Percentiles rank a stretch among this genome's conserved stretches.
Conservation (phyloP, 2,797 vertebrate species). For the Corythornis leucogaster region DNA sequence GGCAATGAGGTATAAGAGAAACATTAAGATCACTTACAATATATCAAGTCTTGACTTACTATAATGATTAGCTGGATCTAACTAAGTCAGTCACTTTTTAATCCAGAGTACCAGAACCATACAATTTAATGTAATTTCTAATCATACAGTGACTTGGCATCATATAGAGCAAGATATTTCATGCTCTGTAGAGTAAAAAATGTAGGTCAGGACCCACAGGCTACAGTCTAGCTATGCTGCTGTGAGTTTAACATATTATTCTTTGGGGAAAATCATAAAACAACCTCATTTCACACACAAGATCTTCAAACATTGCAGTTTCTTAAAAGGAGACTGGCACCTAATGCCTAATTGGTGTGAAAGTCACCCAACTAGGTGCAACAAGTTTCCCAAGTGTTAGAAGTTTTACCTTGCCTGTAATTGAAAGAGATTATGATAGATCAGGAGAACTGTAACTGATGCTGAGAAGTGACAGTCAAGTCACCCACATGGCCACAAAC, state of each 20-base stretch:
- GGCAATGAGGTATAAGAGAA: background rate
- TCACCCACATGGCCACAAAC: no score
- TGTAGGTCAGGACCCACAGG: constrained; percentile 43
- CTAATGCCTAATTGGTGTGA: background rate
- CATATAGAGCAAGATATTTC: constrained; percentile 21
- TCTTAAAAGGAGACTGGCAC: background rate
- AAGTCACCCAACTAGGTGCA: background rate
- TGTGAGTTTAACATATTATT: constrained; percentile 22
- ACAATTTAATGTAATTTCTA: constrained; percentile 4
- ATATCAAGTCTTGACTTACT: background rate
- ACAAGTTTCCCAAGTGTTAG: background rate
- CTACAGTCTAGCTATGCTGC: constrained; percentile 6
- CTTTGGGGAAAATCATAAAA: constrained; percentile 38
- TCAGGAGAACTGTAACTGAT: background rate
- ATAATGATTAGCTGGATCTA: background rate
- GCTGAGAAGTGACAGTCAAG: background rate
- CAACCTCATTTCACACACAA: constrained; percentile 44
- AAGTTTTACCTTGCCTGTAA: background rate
- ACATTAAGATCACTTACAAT: background rate
- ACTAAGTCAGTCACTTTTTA: background rate
- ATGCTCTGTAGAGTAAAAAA: constrained; percentile 34
- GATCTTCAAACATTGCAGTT: constrained; percentile 31
- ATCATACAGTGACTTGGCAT: background rate
- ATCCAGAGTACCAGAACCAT: background rate
- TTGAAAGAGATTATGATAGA: background rate